Conservation (phyloP, 2,888 invertebrate genomes). For the Heliconius erato region DNA sequence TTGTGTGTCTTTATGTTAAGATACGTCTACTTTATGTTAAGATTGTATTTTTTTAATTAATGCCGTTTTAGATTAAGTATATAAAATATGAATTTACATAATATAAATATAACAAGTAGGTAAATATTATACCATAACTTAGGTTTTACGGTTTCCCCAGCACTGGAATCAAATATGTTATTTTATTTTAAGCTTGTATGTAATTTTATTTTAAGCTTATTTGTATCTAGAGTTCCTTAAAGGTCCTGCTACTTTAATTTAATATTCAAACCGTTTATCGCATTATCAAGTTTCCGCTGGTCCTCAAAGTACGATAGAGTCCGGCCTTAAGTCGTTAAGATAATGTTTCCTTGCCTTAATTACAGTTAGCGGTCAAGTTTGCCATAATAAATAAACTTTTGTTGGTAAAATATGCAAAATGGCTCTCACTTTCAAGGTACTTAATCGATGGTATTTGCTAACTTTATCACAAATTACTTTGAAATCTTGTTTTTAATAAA, state of each 20-base stretch:
- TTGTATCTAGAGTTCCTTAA: constrained; percentile 24
- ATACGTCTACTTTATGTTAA: too few relatives aligned
- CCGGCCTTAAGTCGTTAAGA: constrained; percentile 48
- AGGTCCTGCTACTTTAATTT: constrained; percentile 40
- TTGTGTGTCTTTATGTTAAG: too few relatives aligned
- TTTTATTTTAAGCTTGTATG: neutral
- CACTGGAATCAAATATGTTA: neutral
- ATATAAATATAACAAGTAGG: neutral
- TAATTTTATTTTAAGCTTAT: constrained; percentile 4
- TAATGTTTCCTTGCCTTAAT: constrained; percentile 51
- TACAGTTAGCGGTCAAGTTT: constrained; percentile 37
- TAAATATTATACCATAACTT: neutral
- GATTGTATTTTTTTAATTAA: too few relatives aligned
- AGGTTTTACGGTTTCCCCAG: neutral
- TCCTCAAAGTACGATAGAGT: constrained; percentile 41
- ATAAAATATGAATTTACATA: too few relatives aligned
- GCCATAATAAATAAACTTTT: constrained; percentile 18
- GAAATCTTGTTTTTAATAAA: neutral
- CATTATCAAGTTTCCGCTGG: constrained; percentile 46
- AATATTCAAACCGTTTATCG: constrained; percentile 50
- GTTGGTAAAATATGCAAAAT: constrained; percentile 1
- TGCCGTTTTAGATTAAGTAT: too few relatives aligned
- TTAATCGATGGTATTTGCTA: neutral
- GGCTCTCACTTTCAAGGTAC: neutral
- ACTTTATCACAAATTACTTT: neutral